Base-by-base conservation (phyloP, 1,140 invertebrate genomes). In the Apis dorsata region DNA sequence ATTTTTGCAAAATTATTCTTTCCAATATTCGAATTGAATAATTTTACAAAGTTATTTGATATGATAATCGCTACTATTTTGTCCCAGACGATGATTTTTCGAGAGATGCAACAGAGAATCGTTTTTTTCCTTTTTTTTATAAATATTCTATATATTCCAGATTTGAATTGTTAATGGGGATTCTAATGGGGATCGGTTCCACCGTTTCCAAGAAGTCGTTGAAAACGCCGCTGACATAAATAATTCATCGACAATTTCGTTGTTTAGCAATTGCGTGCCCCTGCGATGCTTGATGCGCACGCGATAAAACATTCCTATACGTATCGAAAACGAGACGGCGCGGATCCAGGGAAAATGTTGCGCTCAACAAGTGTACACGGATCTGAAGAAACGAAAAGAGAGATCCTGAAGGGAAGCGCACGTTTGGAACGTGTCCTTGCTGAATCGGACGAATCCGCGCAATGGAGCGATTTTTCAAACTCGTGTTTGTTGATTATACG, bases 221-320 rank as follows among this genome's bases (percentile, higher is more conserved):
- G 79, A 28, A 66, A 51, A 68, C 44, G 72, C 13, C 53, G 15
- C 53, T 60, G 4, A 24, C 19, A 81, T 81, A 81, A 81, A 76
- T 81, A 76, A 81, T 79, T 79, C 51, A 60, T 77, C 44, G 44
- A 51, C 34, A 68, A 28, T 77, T 77, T 77, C 44, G 65, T 77
- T 53, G 55, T 53, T 53, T 28, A 44, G n/a, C 21, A 76, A 76
- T 68, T 59, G 55, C 44, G 19, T 24, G 63, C 63, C 10, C 60
- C 34, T 75, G 24, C 49, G 60, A 65, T 10, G 49, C 7, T 70
- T 24, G 49, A 77, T 65, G 19, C 24, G 24, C 34, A 2, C 55
- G 19, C 51, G 75, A 78, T 78, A 78, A 68, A 78, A 13, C 17
- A 69, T 59, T 10, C 21, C 2, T 51, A 24, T 44, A 44, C 34